Evolutionary conservation across 2,888 invertebrate species (phyloP), one percentile per base, ranked within the genome.

Genomic region (Caenorhabditis parvicauda): DNA sequence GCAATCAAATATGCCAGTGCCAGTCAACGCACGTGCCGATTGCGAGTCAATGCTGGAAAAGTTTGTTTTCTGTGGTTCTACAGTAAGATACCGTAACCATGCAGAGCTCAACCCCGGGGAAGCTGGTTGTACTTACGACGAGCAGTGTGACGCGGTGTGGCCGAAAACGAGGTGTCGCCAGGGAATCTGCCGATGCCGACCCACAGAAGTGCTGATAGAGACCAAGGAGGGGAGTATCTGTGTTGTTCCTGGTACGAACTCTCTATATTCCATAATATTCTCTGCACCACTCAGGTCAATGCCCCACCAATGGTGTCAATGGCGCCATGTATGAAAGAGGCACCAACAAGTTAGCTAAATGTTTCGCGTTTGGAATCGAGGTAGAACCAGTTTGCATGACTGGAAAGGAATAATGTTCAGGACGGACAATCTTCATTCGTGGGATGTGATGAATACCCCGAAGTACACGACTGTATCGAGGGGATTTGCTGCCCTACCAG

Each of bases 181-280:
- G 25, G 70, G 72, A 19, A 55, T 65, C 29, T 76, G 76, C 56
- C 27, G 45, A 19, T 77, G 77, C 48, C 56, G 66, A 21, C 58
- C 50, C 7, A 64, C 50, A 21, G 62, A 67, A 29, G 55, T 58
- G 35, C 54, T 70, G 0, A 54, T 66, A 7, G 54, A 59, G 27
- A 77, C 77, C 4, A 53, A 70, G n/a, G 77, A 77, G 37, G 77
- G 77, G 12, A 48, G 67, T 12, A 72, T 76, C 27, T 77, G 76
- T 56, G 74, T 76, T 52, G 28, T 60, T 12, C 68, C 70, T 24
- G 74, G 71, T 68, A 12, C 9, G 2, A n/a, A 12, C 19, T 12
- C n/a, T 21, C 27, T 3, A 35, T 38, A 22, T 35, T 35, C n/a
- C 14, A 17, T 12, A 2, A 6, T 19, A 27, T 28, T 25, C 21